A percentile compares a stretch with the other conserved stretches of the same genome.
phyloP scores from a whole-genome alignment of 2,888 invertebrate genomes.

The Amphipoea lucens region DNA sequence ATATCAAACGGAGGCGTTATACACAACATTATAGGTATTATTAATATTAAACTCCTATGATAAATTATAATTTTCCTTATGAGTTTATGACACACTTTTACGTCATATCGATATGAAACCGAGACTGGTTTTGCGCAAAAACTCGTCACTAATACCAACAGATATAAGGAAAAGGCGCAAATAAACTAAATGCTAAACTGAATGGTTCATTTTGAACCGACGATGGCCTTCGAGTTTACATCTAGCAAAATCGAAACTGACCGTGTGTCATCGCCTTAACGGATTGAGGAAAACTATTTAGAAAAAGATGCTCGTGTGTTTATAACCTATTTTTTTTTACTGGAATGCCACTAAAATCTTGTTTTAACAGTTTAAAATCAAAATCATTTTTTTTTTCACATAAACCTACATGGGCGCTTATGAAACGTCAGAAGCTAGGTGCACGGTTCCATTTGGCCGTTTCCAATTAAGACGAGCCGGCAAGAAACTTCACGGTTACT shows the following conservation, averaged over 20 bases:
- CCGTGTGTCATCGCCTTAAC: constrained; percentile 13
- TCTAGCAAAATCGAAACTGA: background rate
- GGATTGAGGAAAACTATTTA: constrained; percentile 43
- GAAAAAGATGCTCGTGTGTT: constrained; percentile 5
- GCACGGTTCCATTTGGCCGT: too few relatives aligned
- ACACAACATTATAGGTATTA: background rate
- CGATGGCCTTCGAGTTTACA: constrained; percentile 17
- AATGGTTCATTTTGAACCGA: constrained; percentile 12
- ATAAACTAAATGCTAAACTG: constrained; percentile 12
- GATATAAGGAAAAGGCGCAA: constrained; percentile 37
- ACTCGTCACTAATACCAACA: constrained; percentile 25
- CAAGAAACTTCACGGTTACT: too few relatives aligned
- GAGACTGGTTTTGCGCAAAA: constrained; percentile 8
- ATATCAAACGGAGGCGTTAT: background rate
- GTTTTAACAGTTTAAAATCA: background rate
- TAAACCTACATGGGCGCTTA: too few relatives aligned
- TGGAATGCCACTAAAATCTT: constrained; percentile 3
- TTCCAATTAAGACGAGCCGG: too few relatives aligned
- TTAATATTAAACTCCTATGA: background rate
- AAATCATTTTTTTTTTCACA: too few relatives aligned
- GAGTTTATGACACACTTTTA: constrained; percentile 11
- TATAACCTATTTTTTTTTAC: constrained; percentile 23
- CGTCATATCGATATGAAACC: constrained; percentile 20
- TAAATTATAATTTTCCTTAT: constrained; percentile 17
- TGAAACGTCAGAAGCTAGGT: too few relatives aligned